A percentile compares a stretch with the other conserved stretches of the same genome.
Conservation (phyloP, 1,140 invertebrate genomes). For the Zeugodacus cucurbitae region DNA sequence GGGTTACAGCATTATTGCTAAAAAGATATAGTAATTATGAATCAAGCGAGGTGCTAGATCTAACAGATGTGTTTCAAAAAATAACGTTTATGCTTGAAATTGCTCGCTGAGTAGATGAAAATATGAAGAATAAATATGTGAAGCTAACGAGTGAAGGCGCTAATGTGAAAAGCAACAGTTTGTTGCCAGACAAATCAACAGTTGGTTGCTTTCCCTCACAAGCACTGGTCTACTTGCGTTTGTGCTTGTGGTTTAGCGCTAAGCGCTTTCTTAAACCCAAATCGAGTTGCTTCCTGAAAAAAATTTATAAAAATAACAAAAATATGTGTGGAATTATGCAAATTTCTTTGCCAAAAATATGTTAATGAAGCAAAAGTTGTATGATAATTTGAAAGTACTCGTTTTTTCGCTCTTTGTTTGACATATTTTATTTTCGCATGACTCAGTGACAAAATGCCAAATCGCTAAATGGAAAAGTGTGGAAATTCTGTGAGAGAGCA, state of each 20-base stretch:
- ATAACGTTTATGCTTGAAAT: neutral
- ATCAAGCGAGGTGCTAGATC: too few species aligned
- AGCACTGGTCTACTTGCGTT: neutral
- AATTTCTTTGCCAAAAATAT: neutral
- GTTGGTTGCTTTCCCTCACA: neutral
- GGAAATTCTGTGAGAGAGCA: neutral
- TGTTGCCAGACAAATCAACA: constrained; percentile 24
- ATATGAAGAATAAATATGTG: neutral
- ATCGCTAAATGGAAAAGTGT: neutral
- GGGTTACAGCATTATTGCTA: too few species aligned
- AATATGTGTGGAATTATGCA: neutral
- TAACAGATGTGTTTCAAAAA: neutral
- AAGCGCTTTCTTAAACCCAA: neutral
- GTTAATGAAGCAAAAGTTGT: neutral
- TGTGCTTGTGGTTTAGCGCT: neutral
- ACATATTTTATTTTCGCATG: neutral
- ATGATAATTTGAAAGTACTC: neutral
- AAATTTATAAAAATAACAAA: neutral
- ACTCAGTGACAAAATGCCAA: neutral
- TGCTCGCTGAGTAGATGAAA: neutral
- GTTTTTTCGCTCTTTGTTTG: too few species aligned
- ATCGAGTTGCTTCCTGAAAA: neutral
- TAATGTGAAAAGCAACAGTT: constrained; percentile 28
- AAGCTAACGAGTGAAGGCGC: neutral
- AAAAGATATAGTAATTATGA: too few species aligned